These are phyloP conservation scores for Loriculus beryllinus DNA, from an alignment of 2,797 vertebrate species.

Conservation along the genomic window DNA sequence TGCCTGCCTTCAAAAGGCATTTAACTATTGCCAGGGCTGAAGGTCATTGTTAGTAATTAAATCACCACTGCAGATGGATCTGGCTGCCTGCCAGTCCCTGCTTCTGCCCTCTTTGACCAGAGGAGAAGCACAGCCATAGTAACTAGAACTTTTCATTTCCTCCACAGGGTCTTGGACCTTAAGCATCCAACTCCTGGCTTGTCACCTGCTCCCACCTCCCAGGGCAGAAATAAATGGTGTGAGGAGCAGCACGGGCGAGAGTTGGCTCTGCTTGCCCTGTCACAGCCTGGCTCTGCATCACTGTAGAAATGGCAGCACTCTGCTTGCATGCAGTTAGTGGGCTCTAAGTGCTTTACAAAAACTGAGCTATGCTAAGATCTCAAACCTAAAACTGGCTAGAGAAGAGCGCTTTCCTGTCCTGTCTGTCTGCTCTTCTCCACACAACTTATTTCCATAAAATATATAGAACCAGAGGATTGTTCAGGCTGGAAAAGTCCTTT, in stretches of 20 bases:
- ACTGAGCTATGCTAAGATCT: neutral
- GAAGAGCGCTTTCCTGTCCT: neutral
- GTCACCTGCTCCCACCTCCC: neutral
- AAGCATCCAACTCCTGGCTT: neutral
- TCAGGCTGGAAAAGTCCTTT: neutral
- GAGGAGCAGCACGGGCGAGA: neutral
- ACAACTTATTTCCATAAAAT: neutral
- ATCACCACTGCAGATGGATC: constrained; percentile 41
- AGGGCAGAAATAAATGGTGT: neutral
- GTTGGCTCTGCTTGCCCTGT: neutral
- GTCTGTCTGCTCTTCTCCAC: neutral
- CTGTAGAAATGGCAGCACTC: neutral
- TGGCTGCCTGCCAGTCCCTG: constrained; percentile 61
- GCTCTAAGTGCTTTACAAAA: neutral
- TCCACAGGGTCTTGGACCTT: neutral
- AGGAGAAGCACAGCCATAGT: constrained; percentile 15
- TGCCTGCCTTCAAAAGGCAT: constrained; percentile 31
- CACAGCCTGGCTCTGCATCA: neutral
- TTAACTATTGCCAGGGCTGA: constrained; percentile 40
- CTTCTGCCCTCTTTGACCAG: constrained; percentile 41
- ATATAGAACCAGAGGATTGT: neutral
- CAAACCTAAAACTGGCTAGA: neutral
- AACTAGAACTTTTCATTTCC: constrained; percentile 33
- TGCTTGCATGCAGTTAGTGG: neutral
- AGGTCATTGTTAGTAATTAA: constrained; percentile 63